Percentiles rank a stretch among this genome's conserved stretches.
phyloP scores from a whole-genome alignment of 2,888 invertebrate species.

The Sphaerophoria taeniata region DNA sequence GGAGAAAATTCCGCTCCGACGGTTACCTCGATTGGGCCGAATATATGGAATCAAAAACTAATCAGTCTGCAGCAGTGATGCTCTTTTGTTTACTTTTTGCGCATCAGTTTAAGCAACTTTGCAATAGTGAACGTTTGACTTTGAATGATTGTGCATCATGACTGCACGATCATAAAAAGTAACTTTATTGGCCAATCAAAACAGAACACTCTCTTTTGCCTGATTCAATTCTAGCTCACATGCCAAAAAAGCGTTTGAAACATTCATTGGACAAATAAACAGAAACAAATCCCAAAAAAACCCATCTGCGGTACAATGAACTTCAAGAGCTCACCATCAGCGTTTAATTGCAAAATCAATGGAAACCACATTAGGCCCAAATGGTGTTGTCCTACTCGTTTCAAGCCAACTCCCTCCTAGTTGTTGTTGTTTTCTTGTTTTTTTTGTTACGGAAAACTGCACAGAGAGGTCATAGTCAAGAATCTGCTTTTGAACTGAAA shows the following conservation, averaged over 20 bases:
- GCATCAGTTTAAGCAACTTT: too few relatives aligned
- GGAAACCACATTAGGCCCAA: slow-evolving; percentile 36
- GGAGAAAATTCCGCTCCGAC: too few relatives aligned
- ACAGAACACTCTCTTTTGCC: background rate
- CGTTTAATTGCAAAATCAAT: slow-evolving; percentile 52
- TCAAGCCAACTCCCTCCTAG: background rate
- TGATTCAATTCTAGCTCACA: background rate
- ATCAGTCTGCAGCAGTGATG: too few relatives aligned
- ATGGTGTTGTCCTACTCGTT: background rate
- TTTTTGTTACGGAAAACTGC: too few relatives aligned
- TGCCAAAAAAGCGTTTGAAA: background rate
- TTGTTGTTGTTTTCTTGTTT: background rate
- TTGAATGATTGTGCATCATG: too few relatives aligned
- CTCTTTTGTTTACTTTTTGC: too few relatives aligned
- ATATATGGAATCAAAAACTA: too few relatives aligned
- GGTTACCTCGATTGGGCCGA: too few relatives aligned
- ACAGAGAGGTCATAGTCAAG: slow-evolving; percentile 8
- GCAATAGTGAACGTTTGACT: too few relatives aligned
- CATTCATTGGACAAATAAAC: background rate
- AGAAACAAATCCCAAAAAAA: background rate
- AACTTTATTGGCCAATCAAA: background rate
- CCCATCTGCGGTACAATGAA: slow-evolving; percentile 27
- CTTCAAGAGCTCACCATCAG: background rate
- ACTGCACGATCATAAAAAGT: background rate
- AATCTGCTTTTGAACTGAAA: too few relatives aligned